A percentile compares a stretch with the other conserved stretches of the same genome.
phyloP scores from a whole-genome alignment of 37 sponge, comb jelly and placozoan species.

The Ephydatia muelleri region DNA sequence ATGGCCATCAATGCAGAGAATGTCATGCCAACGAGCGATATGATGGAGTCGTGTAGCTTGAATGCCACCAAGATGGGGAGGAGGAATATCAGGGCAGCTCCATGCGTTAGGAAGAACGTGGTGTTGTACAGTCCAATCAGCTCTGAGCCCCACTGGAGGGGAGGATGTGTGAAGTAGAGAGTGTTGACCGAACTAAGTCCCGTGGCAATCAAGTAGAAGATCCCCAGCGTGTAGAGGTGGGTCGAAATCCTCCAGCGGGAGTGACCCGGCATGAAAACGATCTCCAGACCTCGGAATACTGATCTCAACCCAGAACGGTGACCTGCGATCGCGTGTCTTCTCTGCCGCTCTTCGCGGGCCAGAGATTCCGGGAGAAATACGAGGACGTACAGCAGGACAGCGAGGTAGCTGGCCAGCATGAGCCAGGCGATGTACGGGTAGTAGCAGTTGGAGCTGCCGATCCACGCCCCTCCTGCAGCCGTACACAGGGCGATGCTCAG shows the following conservation, averaged over 20 bases:
- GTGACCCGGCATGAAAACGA: constrained; percentile 23
- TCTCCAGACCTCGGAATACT: constrained; percentile 28
- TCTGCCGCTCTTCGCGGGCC: background rate
- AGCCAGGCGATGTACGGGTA: constrained; percentile 19
- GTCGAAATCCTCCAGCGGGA: constrained; percentile 49
- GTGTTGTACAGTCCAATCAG: constrained; percentile 25
- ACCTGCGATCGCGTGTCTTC: background rate
- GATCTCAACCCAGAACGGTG: background rate
- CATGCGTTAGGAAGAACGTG: background rate
- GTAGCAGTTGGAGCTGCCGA: constrained; percentile 35
- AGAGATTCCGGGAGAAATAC: constrained; percentile 55
- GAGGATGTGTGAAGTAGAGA: constrained; percentile 35
- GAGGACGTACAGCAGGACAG: constrained; percentile 21
- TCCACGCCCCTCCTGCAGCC: constrained; percentile 35
- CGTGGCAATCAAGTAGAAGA: constrained; percentile 15
- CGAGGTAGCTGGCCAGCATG: background rate
- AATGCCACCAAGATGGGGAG: constrained; percentile 50
- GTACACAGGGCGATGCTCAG: constrained; percentile 23
- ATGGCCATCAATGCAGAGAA: constrained; percentile 18
- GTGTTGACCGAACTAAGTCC: constrained; percentile 10
- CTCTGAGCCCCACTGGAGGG: constrained; percentile 39
- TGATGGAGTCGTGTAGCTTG: constrained; percentile 52
- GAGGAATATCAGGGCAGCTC: constrained; percentile 22
- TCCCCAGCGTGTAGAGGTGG: background rate
- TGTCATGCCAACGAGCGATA: constrained; percentile 31